These are phyloP conservation scores for Phenganax subtilis DNA, from an alignment of 92 coral and sea anemone species.

Conservation along the genomic window DNA sequence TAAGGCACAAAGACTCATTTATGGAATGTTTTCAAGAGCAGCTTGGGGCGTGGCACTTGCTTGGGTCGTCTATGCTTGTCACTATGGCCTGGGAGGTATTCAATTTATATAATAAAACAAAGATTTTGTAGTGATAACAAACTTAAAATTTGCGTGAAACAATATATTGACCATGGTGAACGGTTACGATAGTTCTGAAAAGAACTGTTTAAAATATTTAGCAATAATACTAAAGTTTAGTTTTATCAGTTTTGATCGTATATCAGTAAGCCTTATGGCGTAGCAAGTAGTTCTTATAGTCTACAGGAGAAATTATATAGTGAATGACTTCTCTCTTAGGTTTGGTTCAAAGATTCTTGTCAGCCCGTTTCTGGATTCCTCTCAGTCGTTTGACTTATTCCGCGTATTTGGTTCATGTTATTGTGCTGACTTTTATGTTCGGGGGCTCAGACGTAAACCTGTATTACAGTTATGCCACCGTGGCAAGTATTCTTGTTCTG, in stretches of 20 bases:
- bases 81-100: slow-evolving; percentile 79
- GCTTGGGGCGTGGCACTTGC: slow-evolving; percentile 82
- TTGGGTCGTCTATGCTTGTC: slow-evolving; percentile 84
- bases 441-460: slow-evolving; percentile 42
- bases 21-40: slow-evolving; percentile 63
- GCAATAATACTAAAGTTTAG: too few species aligned
- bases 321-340: slow-evolving; percentile 45
- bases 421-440: slow-evolving; percentile 53
- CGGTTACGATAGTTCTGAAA: too few species aligned
- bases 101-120: too few species aligned
- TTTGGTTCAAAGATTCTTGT: slow-evolving; percentile 61
- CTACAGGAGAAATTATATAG: neutral
- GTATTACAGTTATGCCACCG: slow-evolving; percentile 51
- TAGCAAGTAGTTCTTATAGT: neutral
- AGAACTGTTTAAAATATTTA: too few species aligned
- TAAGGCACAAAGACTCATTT: slow-evolving; percentile 60
- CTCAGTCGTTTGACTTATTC: slow-evolving; percentile 82
- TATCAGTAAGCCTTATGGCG: too few species aligned
- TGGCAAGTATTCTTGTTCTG: slow-evolving; percentile 55
- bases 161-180: too few species aligned
- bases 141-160: too few species aligned
- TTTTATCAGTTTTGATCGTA: too few species aligned
- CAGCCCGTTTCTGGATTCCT: slow-evolving; percentile 83
- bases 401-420: slow-evolving; percentile 64
- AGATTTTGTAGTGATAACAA: too few species aligned